Evolutionary conservation across 2,797 vertebrate genomes (phyloP).

Genomic region (Sebastiscus tertius): DNA sequence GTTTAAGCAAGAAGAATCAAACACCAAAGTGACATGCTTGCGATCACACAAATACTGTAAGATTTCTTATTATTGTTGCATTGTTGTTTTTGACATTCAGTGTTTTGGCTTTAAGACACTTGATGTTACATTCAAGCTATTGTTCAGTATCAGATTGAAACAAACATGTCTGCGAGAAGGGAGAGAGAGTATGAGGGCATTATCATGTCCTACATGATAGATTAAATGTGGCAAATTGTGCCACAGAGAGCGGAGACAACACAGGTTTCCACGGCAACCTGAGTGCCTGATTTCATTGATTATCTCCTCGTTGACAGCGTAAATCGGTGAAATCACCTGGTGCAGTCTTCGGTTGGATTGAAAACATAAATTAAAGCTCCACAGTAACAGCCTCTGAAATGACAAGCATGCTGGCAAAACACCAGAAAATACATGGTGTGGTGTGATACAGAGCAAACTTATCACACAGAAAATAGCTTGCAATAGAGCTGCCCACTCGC

Average conservation of each 20-base stretch:
- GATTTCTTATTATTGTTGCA: neutral
- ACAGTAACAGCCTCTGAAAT: neutral
- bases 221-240: neutral
- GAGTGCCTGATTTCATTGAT: neutral
- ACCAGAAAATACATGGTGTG: neutral
- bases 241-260: neutral
- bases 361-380: neutral
- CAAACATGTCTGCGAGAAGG: neutral
- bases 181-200: neutral
- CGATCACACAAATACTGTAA: neutral
- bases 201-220: neutral
- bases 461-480: slow-evolving; percentile 7
- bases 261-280: neutral
- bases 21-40: neutral
- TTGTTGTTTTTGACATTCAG: neutral
- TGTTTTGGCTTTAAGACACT: neutral
- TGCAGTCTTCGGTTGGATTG: neutral
- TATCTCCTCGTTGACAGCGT: neutral
- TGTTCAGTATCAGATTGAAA: neutral
- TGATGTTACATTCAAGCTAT: neutral
- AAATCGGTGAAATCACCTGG: neutral
- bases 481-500: slow-evolving; percentile 21
- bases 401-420: neutral
- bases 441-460: neutral
- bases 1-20: neutral